Conservation (phyloP, 2,797 vertebrate species). For the Karalla daura region DNA sequence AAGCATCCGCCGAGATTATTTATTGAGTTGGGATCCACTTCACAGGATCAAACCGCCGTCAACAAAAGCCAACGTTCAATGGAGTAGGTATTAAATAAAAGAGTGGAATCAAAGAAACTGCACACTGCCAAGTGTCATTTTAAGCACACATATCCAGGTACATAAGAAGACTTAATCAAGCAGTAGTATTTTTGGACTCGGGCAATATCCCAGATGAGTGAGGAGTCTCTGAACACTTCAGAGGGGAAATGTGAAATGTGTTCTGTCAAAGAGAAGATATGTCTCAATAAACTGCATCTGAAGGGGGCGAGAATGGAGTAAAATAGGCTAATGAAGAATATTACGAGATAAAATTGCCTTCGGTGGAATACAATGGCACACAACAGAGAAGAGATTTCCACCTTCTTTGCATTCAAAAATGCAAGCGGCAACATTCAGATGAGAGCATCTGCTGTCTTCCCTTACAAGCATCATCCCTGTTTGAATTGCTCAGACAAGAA, state of each 20-base stretch:
- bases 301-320: constrained; percentile 16
- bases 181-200: constrained; percentile 76
- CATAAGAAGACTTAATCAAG: constrained; percentile 80
- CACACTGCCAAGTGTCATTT: constrained; percentile 70
- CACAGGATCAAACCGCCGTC: constrained; percentile 71
- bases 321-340: constrained; percentile 38
- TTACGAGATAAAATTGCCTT: constrained; percentile 3
- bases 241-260: constrained; percentile 70
- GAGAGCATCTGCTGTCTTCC: constrained; percentile 46
- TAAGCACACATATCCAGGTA: constrained; percentile 78
- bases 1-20: constrained; percentile 76
- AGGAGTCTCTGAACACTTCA: constrained; percentile 69
- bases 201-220: constrained; percentile 73
- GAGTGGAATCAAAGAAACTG: constrained; percentile 68
- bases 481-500: constrained; percentile 72
- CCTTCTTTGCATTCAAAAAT: constrained; percentile 25
- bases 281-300: constrained; percentile 71
- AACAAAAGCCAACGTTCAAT: constrained; percentile 66
- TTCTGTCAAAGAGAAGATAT: constrained; percentile 70
- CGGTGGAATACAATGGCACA: constrained; percentile 3
- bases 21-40: constrained; percentile 75
- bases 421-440: constrained; percentile 51
- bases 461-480: constrained; percentile 63
- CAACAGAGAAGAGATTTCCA: not conserved
- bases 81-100: constrained; percentile 70